These are phyloP conservation scores for Novumbra hubbsi DNA, from an alignment of 2,797 vertebrate genomes.

Conservation along the genomic window DNA sequence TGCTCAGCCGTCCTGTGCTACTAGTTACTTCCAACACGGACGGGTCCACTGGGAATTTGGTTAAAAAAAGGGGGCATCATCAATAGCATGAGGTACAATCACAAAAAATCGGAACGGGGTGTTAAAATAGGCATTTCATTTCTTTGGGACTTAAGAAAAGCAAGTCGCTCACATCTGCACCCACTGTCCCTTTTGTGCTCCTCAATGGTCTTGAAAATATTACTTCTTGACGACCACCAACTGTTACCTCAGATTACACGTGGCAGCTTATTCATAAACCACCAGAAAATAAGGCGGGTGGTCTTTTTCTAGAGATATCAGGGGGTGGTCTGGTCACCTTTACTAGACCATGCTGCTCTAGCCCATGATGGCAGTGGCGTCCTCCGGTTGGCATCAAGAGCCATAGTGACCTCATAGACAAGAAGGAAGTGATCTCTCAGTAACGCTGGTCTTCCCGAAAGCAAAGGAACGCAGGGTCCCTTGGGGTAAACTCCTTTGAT, in stretches of 20 bases:
- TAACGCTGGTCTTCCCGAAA: conserved; percentile 65
- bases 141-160: conserved; percentile 64
- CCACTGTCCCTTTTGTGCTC: conserved; percentile 52
- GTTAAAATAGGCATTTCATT: conserved; percentile 64
- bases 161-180: conserved; percentile 35
- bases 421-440: conserved; percentile 72
- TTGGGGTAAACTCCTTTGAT: conserved; percentile 57
- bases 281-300: conserved; percentile 14
- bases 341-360: conserved; percentile 50
- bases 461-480: conserved; percentile 55
- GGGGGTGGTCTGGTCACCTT: conserved; percentile 49
- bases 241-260: conserved; percentile 66
- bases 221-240: conserved; percentile 56
- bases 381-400: conserved; percentile 36
- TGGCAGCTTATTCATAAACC: conserved; percentile 45
- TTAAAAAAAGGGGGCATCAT: not conserved
- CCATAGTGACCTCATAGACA: conserved; percentile 63
- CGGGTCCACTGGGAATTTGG: not conserved
- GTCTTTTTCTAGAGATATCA: too few relatives aligned
- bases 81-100: conserved; percentile 57
- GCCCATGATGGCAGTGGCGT: conserved; percentile 36
- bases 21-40: conserved; percentile 63
- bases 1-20: conserved; percentile 72
- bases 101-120: conserved; percentile 38
- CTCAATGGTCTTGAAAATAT: conserved; percentile 22